phyloP scores from a whole-genome alignment of 2,888 invertebrate species.

The Trisateles emortualis region DNA sequence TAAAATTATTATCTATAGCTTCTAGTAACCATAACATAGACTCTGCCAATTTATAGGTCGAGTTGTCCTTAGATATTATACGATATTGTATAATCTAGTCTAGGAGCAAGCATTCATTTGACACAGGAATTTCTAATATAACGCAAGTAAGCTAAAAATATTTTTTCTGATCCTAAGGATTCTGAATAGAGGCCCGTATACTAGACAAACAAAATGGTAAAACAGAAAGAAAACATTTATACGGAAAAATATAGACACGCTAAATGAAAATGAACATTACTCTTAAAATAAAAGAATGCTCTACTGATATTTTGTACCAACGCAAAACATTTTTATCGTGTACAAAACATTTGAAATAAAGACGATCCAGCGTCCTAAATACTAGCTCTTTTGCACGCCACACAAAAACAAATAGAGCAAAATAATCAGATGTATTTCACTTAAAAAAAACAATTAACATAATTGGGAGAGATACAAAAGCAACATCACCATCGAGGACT shows the following conservation, averaged over 20 bases:
- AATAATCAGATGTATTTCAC: slow-evolving; percentile 31
- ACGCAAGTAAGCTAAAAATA: too few species aligned
- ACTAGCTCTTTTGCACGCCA: slow-evolving; percentile 3
- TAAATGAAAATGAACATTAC: slow-evolving; percentile 29
- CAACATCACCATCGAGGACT: slow-evolving; percentile 13
- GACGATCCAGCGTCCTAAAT: neutral
- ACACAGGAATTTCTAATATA: too few species aligned
- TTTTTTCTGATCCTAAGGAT: too few species aligned
- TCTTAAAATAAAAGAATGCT: slow-evolving; percentile 10
- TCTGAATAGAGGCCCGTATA: too few species aligned
- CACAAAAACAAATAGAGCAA: slow-evolving; percentile 21
- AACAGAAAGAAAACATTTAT: neutral
- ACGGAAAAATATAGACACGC: slow-evolving; percentile 23
- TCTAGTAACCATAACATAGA: too few species aligned
- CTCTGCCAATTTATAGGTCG: too few species aligned
- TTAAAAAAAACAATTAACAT: slow-evolving; percentile 39
- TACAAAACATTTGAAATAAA: neutral
- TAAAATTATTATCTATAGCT: too few species aligned
- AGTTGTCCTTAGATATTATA: too few species aligned
- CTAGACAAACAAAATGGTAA: neutral
- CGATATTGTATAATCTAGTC: too few species aligned
- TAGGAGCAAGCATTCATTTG: too few species aligned
- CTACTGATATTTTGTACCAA: neutral
- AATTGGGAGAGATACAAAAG: slow-evolving; percentile 32
- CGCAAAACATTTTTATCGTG: slow-evolving; percentile 3